These are phyloP conservation scores for Geotrupes spiniger DNA, from an alignment of 2,888 invertebrate genomes.

Conservation along the genomic window DNA sequence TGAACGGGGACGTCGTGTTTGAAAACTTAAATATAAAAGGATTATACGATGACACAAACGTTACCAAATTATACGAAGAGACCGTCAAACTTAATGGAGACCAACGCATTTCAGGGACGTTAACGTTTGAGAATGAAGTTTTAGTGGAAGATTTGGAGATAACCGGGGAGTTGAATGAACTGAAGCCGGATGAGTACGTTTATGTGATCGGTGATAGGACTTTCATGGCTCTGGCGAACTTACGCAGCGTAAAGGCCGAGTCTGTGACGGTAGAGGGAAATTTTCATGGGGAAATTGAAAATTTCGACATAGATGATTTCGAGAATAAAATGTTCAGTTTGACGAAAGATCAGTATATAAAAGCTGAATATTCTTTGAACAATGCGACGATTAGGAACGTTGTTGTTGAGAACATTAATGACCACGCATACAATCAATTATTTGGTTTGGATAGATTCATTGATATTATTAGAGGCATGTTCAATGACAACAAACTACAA, in stretches of 20 bases:
- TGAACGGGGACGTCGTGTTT: conserved; percentile 51
- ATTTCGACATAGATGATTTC: conserved; percentile 43
- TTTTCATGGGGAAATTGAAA: conserved; percentile 42
- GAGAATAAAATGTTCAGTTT: conserved; percentile 41
- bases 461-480: conserved; percentile 40
- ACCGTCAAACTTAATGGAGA: conserved; percentile 48
- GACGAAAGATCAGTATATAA: conserved; percentile 39
- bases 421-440: conserved; percentile 39
- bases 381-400: conserved; percentile 39
- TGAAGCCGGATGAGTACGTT: conserved; percentile 38
- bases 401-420: conserved; percentile 42
- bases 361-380: conserved; percentile 41
- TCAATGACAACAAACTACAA: conserved; percentile 47
- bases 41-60: conserved; percentile 48
- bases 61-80: conserved; percentile 48
- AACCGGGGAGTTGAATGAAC: conserved; percentile 44
- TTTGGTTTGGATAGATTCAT: conserved; percentile 30
- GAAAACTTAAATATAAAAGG: conserved; percentile 49
- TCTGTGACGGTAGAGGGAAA: conserved; percentile 42
- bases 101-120: conserved; percentile 42
- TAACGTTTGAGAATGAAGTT: conserved; percentile 42
- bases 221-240: conserved; percentile 28
- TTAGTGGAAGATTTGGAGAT: conserved; percentile 43
- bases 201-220: conserved; percentile 29
- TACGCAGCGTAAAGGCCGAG: conserved; percentile 38